Conservation (phyloP, 2,113 vertebrate species). For the Boleophthalmus pectinirostris region DNA sequence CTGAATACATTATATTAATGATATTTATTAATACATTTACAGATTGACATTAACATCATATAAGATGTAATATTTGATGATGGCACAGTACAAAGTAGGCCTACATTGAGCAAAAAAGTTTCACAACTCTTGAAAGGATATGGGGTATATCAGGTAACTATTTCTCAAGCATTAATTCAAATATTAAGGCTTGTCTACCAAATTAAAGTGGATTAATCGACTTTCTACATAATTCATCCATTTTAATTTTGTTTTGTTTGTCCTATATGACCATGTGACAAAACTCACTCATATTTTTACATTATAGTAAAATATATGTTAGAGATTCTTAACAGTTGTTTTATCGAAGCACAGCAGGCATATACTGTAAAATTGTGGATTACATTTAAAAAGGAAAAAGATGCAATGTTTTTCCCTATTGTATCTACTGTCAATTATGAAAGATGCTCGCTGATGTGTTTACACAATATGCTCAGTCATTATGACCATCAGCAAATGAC, state of each 20-base stretch:
- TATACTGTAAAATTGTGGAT: background rate
- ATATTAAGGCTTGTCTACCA: no score
- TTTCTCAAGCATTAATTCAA: no score
- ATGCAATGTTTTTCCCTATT: slow-evolving; percentile 7
- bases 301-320: background rate
- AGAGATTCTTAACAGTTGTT: background rate
- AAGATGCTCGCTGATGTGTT: slow-evolving; percentile 6
- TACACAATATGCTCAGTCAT: slow-evolving; percentile 33
- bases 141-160: no score
- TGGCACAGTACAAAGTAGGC: no score
- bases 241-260: background rate
- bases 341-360: background rate
- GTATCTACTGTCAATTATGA: background rate
- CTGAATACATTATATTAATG: no score
- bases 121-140: no score
- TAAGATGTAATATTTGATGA: no score
- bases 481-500: slow-evolving; percentile 26
- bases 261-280: background rate
- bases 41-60: no score
- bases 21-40: background rate
- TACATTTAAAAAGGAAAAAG: background rate
- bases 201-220: background rate
- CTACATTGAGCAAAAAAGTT: no score
- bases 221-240: background rate
- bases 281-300: background rate